Evolutionary conservation across 2,888 invertebrate genomes (phyloP), one percentile per base, ranked within the genome.

Genomic region (Brenthis hecate): DNA sequence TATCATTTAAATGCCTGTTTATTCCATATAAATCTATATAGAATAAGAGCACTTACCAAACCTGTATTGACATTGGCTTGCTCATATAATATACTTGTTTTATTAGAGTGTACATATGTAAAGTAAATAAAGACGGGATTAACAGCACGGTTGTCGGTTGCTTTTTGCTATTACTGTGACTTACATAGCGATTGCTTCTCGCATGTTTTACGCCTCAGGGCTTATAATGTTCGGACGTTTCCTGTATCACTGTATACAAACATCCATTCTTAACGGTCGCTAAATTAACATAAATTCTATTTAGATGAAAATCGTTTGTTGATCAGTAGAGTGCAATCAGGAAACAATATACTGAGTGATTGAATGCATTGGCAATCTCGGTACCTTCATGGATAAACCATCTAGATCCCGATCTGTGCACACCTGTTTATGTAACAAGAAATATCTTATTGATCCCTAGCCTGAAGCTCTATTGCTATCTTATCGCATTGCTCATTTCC

Each of bases 141-240:
- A 50, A 50, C 23, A 60, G 14, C 50, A 50, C 14, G 14, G 28
- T 60, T 50, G 58, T 82, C 85, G 86, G 86, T 89, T 88, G 88
- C 88, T 89, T 86, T 88, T 88, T 88, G 84, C 90, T 87, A 90
- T 88, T 89, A 85, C 84, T 85, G 81, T 84, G 83, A 78, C 83
- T 83, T 81, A 81, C 81, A 85, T 84, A 84, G 81, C 83, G 84
- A 89, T 88, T 89, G 88, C 86, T 87, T 86, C 83, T 85, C 88
- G 84, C 85, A 86, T 83, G 84, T 85, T 83, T 81, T 83, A 76
- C 79, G 90, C 92, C 91, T 84, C 82, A 78, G 88, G 91, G 86
- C 85, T 81, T 83, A 85, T 87, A 85, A 84, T 77, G 84, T 83
- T 84, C 81, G 78, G 86, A 88, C 88, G 81, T 91, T 91, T 92